Percentiles rank a stretch among this genome's conserved stretches.
These are phyloP conservation scores for Epirrhoe alternata DNA, from an alignment of 2,888 invertebrate genomes.

Conservation along the genomic window DNA sequence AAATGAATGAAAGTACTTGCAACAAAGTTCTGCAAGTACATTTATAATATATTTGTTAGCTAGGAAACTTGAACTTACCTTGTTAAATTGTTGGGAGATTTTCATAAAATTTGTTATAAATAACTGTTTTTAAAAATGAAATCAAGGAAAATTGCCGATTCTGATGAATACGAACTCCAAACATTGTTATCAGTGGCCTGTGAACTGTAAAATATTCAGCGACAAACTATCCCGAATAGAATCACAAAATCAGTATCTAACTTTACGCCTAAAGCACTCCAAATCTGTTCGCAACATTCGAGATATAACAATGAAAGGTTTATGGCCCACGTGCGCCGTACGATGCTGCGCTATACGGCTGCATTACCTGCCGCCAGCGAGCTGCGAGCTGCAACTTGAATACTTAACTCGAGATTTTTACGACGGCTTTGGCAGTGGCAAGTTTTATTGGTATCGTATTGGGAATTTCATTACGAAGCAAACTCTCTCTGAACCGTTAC, in stretches of 20 bases:
- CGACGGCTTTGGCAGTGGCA: conserved; percentile 13
- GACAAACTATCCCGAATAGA: conserved; percentile 30
- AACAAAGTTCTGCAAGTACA: conserved; percentile 5
- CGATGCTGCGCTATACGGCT: conserved; percentile 27
- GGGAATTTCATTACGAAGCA: conserved; percentile 66
- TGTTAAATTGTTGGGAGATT: not conserved
- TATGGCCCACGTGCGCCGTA: conserved; percentile 28
- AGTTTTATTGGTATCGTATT: conserved; percentile 40
- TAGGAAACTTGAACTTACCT: conserved; percentile 2
- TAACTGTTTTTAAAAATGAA: not conserved
- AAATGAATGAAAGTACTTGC: conserved; percentile 16
- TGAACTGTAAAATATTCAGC: conserved; percentile 28
- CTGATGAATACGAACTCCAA: conserved; percentile 12
- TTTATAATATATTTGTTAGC: conserved; percentile 7
- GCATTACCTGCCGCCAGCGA: conserved; percentile 13
- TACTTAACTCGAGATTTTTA: conserved; percentile 27
- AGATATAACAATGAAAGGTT: conserved; percentile 34
- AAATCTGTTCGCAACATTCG: conserved; percentile 29
- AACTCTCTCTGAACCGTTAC: conserved; percentile 59
- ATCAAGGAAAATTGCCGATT: not conserved
- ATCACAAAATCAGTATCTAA: conserved; percentile 31
- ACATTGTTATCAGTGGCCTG: not conserved
- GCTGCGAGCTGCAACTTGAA: conserved; percentile 16
- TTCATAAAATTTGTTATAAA: not conserved
- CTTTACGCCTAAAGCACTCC: conserved; percentile 36